phyloP scores from a whole-genome alignment of 1,140 invertebrate species.

The Nylanderia fulva region DNA sequence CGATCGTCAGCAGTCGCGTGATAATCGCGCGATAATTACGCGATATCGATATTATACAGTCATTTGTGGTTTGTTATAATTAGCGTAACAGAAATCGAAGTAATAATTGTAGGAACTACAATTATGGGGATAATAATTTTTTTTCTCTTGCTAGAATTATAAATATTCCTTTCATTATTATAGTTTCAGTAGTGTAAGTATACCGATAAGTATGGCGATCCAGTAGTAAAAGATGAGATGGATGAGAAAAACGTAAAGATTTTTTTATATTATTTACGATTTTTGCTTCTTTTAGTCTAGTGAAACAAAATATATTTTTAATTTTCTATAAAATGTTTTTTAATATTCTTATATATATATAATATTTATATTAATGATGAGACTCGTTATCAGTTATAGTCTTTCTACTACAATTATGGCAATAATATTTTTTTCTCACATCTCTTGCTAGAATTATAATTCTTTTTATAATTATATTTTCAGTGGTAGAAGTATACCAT shows the following conservation, averaged over 20 bases:
- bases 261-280: background rate
- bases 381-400: no score
- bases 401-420: no score
- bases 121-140: background rate
- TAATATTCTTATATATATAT: no score
- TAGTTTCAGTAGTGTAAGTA: background rate
- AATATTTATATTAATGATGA: no score
- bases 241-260: background rate
- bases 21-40: slow-evolving; percentile 45
- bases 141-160: background rate
- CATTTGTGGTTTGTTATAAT: slow-evolving; percentile 27
- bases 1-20: slow-evolving; percentile 57
- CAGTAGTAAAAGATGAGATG: background rate
- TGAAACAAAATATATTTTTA: background rate
- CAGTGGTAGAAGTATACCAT: background rate
- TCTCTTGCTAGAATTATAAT: no score
- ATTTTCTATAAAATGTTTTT: background rate
- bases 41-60: slow-evolving; percentile 39
- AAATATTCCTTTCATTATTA: background rate
- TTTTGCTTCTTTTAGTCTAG: background rate
- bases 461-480: no score
- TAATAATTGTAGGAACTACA: slow-evolving; percentile 1
- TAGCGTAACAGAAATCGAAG: background rate
- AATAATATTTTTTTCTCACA: no score
- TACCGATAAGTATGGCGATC: background rate